Base-by-base conservation (phyloP, 2,888 invertebrate genomes). In the Eilema depressum region DNA sequence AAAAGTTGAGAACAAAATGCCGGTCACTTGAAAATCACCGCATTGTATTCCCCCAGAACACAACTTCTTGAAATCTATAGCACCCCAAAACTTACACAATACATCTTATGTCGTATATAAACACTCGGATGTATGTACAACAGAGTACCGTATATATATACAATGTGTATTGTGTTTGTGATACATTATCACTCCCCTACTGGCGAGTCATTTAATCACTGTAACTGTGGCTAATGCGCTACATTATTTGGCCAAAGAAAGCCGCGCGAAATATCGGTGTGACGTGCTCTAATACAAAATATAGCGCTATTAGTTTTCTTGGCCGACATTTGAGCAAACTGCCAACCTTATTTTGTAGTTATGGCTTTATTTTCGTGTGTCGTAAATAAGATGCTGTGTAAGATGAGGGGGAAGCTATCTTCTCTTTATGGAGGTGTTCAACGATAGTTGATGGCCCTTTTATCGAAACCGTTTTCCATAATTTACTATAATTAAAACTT, bases 171-270 rank as follows among this genome's bases (percentile, higher is more conserved):
- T 80, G 83, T 88, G 86, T 85, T 84, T 81, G 84, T 84, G 83
- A 86, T 86, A 87, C 88, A 89, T 90, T 91, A 92, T 89, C 88
- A 90, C 91, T 89, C 89, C 86, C 86, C 85, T 84, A 85, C 86
- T 85, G 86, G 85, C 86, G 74, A 91, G 88, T 90, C 93, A 88
- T 89, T 94, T 94, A 93, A 94, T 94, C 94, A 93, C 92, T 93
- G 94, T 93, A 90, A 93, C 94, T 92, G 92, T 83, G 87, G 90
- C 93, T 93, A 94, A 94, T 94, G 93, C 85, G 86, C 78, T 83
- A 90, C 93, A 94, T 94, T 94, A 94, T 92, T 94, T 90, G 88
- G 86, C 81, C 85, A 89, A 91, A 92, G 92, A 92, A 93, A 92
- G 89, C 90, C 85, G 83, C 79, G 82, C 83, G 85, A 92, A 92